These are phyloP conservation scores for Popillia japonica DNA, from an alignment of 1,140 invertebrate species.

Conservation along the genomic window DNA sequence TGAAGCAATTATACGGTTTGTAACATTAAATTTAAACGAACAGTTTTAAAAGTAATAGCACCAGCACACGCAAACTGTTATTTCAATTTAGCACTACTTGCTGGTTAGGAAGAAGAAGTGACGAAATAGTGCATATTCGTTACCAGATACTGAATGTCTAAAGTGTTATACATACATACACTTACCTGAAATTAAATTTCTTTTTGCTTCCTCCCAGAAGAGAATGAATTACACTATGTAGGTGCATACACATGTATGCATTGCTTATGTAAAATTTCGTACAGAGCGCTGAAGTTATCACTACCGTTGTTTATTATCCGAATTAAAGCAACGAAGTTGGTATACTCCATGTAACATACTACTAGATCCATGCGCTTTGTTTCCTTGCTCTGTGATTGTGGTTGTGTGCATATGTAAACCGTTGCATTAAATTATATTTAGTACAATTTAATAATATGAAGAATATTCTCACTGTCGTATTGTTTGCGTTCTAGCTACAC, in stretches of 20 bases:
- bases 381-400: not conserved
- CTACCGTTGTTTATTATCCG: not conserved
- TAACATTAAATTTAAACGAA: too few relatives aligned
- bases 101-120: too few relatives aligned
- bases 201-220: not conserved
- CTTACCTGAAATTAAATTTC: constrained; percentile 15
- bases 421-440: not conserved
- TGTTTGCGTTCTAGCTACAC: too few relatives aligned
- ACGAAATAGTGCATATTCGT: too few relatives aligned
- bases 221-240: not conserved
- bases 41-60: too few relatives aligned
- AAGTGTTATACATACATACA: not conserved
- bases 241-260: too few relatives aligned
- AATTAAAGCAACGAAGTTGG: not conserved
- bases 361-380: not conserved
- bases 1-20: too few relatives aligned
- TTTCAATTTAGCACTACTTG: too few relatives aligned
- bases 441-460: not conserved
- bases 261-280: not conserved
- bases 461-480: too few relatives aligned
- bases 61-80: too few relatives aligned
- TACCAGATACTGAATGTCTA: too few relatives aligned
- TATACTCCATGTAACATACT: not conserved
- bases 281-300: not conserved
- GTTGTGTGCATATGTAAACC: not conserved